Evolutionary conservation across 1,140 invertebrate genomes (phyloP).

Genomic region (Ectropis grisescens): DNA sequence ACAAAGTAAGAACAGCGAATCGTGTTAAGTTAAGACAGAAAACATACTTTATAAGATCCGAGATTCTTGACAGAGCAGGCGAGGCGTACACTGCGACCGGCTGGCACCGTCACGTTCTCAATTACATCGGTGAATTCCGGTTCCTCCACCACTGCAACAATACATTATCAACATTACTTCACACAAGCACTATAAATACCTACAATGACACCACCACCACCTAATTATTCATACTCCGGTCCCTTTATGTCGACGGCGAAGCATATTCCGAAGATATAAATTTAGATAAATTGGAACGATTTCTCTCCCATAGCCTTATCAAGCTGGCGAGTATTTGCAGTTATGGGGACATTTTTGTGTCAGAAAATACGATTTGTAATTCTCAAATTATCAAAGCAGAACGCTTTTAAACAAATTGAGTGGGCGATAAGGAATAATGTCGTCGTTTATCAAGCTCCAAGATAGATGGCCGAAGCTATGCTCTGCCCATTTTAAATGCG

Average conservation of each 20-base stretch:
- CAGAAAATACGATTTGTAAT: constrained; percentile 67
- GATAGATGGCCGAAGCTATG: constrained; percentile 63
- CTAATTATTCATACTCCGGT: no score
- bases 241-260: background rate
- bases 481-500: constrained; percentile 68
- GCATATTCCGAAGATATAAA: constrained; percentile 21
- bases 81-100: constrained; percentile 87
- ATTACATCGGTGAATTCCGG: constrained; percentile 80
- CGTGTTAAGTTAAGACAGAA: no score
- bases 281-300: constrained; percentile 31
- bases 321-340: constrained; percentile 35
- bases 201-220: no score
- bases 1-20: no score
- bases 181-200: no score
- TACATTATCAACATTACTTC: constrained; percentile 1
- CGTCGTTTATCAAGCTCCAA: constrained; percentile 65
- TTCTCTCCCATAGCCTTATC: constrained; percentile 32
- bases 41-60: constrained; percentile 87
- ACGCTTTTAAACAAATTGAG: constrained; percentile 70
- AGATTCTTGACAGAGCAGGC: constrained; percentile 92
- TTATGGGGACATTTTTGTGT: constrained; percentile 60
- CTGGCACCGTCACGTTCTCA: constrained; percentile 80
- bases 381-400: constrained; percentile 69
- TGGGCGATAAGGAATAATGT: constrained; percentile 69
- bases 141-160: constrained; percentile 76